Evolutionary conservation across 2,113 vertebrate species (phyloP), one percentile per base, ranked within the genome.

Genomic region (Chaetops frenatus): DNA sequence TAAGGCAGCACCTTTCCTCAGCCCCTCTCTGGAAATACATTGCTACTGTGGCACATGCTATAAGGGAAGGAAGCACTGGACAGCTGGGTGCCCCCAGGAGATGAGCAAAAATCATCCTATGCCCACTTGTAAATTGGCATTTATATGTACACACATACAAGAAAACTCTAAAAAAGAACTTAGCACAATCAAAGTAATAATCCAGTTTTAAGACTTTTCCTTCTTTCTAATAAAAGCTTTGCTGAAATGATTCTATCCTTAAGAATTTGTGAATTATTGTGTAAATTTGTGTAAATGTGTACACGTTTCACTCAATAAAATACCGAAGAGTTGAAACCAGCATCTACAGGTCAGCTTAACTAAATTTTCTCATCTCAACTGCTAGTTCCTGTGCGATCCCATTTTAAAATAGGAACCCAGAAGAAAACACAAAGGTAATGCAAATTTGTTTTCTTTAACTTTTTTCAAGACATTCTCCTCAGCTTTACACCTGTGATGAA

Each of bases 271-370:
- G 25, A 88, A 58, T 15, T 24, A 36, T 28, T 60, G 13, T 33
- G 6, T 53, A 50, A 56, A 64, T 78, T 48, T 58, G 4, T 15
- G 4, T 48, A 70, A 6, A 18, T 1, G 10, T 0, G 0, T 38
- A 47, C 33, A 80, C 4, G 28, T 77, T 62, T 83, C 45, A 31
- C 35, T 56, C 35, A 67, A 72, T 3, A 76, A 72, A 88, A 54
- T 6, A 65, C 7, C 24, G 24, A 36, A 69, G 15, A n/a, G 19
- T 22, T 58, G 24, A 16, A 66, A 65, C 12, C 47, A 83, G 33
- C 3, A 11, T 15, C 47, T 70, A 28, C 15, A 38, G 27, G n/a
- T 36, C n/a, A 88, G 45, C 10, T 40, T 40, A 87, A 67, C 11
- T 60, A 31, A 65, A 7, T 80, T 61, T 42, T 73, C 23, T 66